Conservation (phyloP, 2,888 invertebrate species). For the Ophraella communa region DNA sequence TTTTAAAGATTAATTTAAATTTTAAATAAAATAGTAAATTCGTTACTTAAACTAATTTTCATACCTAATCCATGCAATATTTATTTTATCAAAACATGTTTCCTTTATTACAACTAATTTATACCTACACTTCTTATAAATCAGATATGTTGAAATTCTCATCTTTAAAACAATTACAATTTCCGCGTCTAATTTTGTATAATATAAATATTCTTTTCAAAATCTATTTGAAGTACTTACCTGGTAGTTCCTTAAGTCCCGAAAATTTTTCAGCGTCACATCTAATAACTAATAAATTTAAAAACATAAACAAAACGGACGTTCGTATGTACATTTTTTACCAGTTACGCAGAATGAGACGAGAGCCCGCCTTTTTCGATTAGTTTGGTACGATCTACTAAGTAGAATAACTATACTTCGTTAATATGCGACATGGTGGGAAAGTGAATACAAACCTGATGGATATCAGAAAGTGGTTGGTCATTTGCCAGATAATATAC, state of each 20-base stretch:
- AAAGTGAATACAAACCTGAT: constrained; percentile 30
- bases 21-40: too few relatives aligned
- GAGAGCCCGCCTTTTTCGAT: constrained; percentile 3
- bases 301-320: constrained; percentile 6
- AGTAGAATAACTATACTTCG: constrained; percentile 28
- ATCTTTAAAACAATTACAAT: too few relatives aligned
- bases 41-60: too few relatives aligned
- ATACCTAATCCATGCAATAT: too few relatives aligned
- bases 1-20: too few relatives aligned
- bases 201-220: neutral
- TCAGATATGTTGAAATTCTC: too few relatives aligned
- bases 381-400: constrained; percentile 25
- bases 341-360: neutral
- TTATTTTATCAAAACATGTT: too few relatives aligned
- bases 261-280: neutral
- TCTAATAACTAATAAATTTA: constrained; percentile 3
- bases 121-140: too few relatives aligned
- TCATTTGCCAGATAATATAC: constrained; percentile 29
- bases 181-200: too few relatives aligned
- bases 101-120: too few relatives aligned
- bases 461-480: constrained; percentile 29
- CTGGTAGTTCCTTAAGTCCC: constrained; percentile 8
- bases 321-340: constrained; percentile 12
- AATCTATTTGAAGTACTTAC: neutral
- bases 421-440: constrained; percentile 29